phyloP scores from a whole-genome alignment of 1,140 invertebrate species.

The Ceratosolen solmsi region DNA sequence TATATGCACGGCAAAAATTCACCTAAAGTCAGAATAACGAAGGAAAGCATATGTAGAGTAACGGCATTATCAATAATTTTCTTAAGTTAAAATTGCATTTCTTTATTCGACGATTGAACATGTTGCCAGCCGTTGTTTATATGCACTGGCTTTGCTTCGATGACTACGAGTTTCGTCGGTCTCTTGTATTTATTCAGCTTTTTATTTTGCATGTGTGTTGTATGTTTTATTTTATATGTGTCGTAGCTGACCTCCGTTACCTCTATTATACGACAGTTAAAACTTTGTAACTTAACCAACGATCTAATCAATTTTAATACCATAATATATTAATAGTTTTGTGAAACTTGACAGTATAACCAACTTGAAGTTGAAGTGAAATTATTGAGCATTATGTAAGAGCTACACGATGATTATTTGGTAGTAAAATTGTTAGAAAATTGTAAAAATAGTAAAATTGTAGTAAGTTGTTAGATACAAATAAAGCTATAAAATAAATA shows the following conservation, averaged over 20 bases:
- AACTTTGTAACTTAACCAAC: not conserved
- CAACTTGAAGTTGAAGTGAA: no score
- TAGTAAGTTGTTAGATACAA: no score
- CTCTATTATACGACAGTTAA: not conserved
- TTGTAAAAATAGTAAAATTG: no score
- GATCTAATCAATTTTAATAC: not conserved
- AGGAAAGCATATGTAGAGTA: not conserved
- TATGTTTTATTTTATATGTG: no score
- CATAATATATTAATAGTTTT: not conserved
- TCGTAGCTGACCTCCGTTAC: not conserved
- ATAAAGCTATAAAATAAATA: no score
- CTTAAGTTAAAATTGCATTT: constrained; percentile 21
- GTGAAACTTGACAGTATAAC: not conserved
- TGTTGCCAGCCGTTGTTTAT: not conserved
- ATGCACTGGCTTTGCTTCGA: not conserved
- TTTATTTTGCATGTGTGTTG: not conserved
- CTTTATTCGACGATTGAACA: constrained; percentile 15
- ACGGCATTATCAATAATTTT: constrained; percentile 14
- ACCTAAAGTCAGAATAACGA: not conserved
- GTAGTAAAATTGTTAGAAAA: no score
- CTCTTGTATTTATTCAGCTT: not conserved
- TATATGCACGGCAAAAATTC: no score
- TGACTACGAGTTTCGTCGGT: not conserved
- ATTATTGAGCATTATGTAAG: no score
- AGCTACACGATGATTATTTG: no score